Evolutionary conservation across 2,113 vertebrate species (phyloP), one percentile per base, ranked within the genome.

Genomic region (Heliornis fulica): DNA sequence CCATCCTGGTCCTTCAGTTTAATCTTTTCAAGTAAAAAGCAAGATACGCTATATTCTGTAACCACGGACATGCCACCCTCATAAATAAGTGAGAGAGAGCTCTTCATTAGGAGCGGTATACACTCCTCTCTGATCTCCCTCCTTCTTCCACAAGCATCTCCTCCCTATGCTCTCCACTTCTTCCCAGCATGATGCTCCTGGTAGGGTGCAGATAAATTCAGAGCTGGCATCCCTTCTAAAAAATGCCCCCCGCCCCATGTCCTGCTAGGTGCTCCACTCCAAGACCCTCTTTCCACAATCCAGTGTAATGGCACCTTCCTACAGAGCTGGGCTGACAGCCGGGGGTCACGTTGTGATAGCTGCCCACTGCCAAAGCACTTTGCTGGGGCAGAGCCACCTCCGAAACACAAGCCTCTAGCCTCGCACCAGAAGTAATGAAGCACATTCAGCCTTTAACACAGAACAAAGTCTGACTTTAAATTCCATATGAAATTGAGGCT

Each of bases 331-430:
- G 26, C 1, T 4, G 0, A 31, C 2, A 40, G 41, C 32, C 1
- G 5, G 3, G 36, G 53, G 8, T 61, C 4, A 1, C 2, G 0
- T 71, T 61, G 46, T 2, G 1, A 56, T 3, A 43, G 82, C 26
- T 56, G 53, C 40, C 23, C 48, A 17, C 19, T 31, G 46, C 36
- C 61, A 40, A 71, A 56, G 22, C 21, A 4, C 22, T 4, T 9
- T 6, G 11, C 38, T 32, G n/a, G 45, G 31, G 22, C 3, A 68
- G 16, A 63, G 25, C 18, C 19, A 7, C 34, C 69, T 28, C 31
- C 23, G 40, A 60, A 91, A 76, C 54, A 70, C 3, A 4, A 80
- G 54, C 10, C 21, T 72, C 45, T 31, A 83, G 38, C 3, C 9
- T 45, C 3, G 20, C 4, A 3, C 31, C n/a, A 40, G 19, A 31